Evolutionary conservation across 2,888 invertebrate genomes (phyloP).

Genomic region (Lasioglossum pauxillum): DNA sequence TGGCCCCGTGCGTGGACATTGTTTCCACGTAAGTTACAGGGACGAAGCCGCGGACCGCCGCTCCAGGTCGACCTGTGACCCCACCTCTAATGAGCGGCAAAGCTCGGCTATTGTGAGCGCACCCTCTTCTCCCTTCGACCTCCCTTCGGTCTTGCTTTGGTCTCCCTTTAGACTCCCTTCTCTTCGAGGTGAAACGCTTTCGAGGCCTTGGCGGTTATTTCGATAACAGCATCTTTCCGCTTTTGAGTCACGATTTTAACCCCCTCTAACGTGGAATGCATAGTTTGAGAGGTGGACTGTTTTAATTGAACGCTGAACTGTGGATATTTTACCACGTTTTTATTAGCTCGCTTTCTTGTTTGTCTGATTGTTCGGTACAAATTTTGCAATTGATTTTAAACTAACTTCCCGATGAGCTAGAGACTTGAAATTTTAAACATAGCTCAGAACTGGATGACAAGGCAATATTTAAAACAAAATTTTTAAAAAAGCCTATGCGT

Average conservation of each 20-base stretch:
- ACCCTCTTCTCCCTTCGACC: constrained; percentile 38
- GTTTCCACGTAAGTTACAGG: constrained; percentile 72
- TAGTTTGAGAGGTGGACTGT: neutral
- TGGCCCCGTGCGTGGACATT: constrained; percentile 71
- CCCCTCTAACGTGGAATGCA: neutral
- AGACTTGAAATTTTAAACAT: too few species aligned
- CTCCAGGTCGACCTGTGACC: constrained; percentile 78
- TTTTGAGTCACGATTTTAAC: neutral
- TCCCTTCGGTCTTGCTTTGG: constrained; percentile 1
- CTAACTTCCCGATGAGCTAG: too few species aligned
- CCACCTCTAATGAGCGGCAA: constrained; percentile 80
- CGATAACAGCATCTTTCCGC: constrained; percentile 3
- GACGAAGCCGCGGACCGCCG: constrained; percentile 74
- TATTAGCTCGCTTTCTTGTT: too few species aligned
- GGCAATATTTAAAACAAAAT: too few species aligned
- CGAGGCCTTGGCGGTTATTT: constrained; percentile 49
- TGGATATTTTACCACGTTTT: too few species aligned
- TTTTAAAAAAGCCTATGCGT: too few species aligned
- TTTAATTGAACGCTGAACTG: neutral
- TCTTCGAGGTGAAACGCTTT: constrained; percentile 38
- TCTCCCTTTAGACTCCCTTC: constrained; percentile 41
- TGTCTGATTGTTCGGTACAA: too few species aligned
- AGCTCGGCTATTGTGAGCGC: constrained; percentile 78
- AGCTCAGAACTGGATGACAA: too few species aligned
- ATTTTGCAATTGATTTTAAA: too few species aligned